Base-by-base conservation (phyloP, 2,797 vertebrate species). In the Rallus crepitans region DNA sequence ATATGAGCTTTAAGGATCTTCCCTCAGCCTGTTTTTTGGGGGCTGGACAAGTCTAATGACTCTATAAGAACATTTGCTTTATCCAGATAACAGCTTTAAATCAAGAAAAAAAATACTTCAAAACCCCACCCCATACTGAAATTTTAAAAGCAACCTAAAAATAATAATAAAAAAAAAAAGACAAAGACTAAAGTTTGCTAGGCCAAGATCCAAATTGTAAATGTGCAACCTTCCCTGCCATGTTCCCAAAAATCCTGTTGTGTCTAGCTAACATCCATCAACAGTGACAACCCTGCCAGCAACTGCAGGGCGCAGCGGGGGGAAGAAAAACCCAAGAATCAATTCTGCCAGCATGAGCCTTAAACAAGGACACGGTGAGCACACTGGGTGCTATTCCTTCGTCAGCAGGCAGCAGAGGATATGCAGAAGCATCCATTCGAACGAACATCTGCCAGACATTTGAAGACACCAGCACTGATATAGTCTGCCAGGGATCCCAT, bases 121-220 rank as follows among this genome's bases (percentile, higher is more conserved):
- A 37, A 33, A 70, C 11, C 11, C 24, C 39, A 57, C 15, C 12
- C 15, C 19, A 0, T 30, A 55, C 0, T 1, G 37, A 21, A 63
- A 35, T 71, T 15, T 2, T 56, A 82, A 92, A 92, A 83, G 33
- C 17, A 1, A 68, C 30, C 16, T 81, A 72, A 69, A 86, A 77
- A 73, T 40, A 6, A 42, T 42, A 42, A 8, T 8, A 89, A 87
- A 31, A 35, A 23, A 55, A 84, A 60, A 66, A 33, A 4, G 25
- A 60, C 30, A 68, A 66, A 64, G 9, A 47, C 16, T 27, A 45
- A 45, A 16, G 31, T 64, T 75, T 89, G 28, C 25, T 50, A 68
- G 19, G n/a, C 19, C 16, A 37, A 55, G 9, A 61, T 63, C 7
- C 15, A 4, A 50, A 59, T 63, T 61, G 48, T 82, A 35, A n/a